Evolutionary conservation across 2,113 vertebrate genomes (phyloP).

Genomic region (Ranitomeya imitator): DNA sequence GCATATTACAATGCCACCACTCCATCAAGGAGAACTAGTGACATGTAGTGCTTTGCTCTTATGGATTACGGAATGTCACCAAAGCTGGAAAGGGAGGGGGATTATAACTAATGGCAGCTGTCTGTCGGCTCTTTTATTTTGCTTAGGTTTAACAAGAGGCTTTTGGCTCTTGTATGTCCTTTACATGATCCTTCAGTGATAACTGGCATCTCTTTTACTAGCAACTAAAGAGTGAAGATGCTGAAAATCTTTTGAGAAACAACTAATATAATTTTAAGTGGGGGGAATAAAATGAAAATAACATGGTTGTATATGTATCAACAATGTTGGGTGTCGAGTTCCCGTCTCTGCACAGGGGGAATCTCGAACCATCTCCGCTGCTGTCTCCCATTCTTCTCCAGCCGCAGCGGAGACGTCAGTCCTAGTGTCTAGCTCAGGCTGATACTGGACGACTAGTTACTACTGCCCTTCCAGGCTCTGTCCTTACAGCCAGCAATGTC

Average conservation of each 20-base stretch:
- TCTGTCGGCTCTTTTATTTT: slow-evolving; percentile 37
- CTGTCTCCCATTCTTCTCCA: too few relatives aligned
- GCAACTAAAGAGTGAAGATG: neutral
- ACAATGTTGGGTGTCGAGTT: too few relatives aligned
- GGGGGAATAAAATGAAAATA: too few relatives aligned
- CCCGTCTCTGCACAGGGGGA: too few relatives aligned
- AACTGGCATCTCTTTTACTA: neutral
- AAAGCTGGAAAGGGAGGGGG: slow-evolving; percentile 16
- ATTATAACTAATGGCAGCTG: slow-evolving; percentile 41
- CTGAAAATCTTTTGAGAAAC: neutral
- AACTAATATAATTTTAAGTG: too few relatives aligned
- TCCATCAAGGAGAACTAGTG: slow-evolving; percentile 42
- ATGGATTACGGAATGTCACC: slow-evolving; percentile 50
- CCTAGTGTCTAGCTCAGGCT: too few relatives aligned
- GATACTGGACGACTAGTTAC: too few relatives aligned
- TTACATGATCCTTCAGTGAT: neutral
- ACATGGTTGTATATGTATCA: too few relatives aligned
- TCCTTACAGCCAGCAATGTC: too few relatives aligned
- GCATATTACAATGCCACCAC: slow-evolving; percentile 44
- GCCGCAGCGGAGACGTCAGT: too few relatives aligned
- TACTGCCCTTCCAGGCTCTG: too few relatives aligned
- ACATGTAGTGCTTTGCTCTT: slow-evolving; percentile 51
- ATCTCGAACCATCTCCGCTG: too few relatives aligned
- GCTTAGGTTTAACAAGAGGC: slow-evolving; percentile 30
- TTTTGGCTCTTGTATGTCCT: neutral